phyloP scores from a whole-genome alignment of 2,888 invertebrate genomes.

The Brachyopa scutellaris region DNA sequence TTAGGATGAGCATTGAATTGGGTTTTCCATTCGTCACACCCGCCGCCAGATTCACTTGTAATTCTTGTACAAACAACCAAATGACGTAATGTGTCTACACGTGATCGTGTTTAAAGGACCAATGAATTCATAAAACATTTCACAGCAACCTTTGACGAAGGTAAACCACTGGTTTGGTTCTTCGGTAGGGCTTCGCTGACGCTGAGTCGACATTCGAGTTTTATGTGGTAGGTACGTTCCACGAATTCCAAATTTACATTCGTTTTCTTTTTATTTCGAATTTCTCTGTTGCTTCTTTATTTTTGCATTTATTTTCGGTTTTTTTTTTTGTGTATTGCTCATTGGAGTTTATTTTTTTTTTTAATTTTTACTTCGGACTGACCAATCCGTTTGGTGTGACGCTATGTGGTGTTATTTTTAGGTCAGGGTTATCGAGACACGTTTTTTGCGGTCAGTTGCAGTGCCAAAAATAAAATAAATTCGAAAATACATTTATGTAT shows the following conservation, averaged over 20 bases:
- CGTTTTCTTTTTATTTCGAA: not conserved
- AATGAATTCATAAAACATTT: not conserved
- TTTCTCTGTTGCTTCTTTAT: slow-evolving; percentile 6
- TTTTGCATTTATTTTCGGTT: slow-evolving; percentile 24
- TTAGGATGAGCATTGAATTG: slow-evolving; percentile 8
- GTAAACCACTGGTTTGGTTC: not conserved
- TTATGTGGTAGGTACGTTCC: not conserved
- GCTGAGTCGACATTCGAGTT: not conserved
- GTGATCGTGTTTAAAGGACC: not conserved
- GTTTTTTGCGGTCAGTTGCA: slow-evolving; percentile 67
- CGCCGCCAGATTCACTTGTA: not conserved
- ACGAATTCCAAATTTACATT: slow-evolving; percentile 23
- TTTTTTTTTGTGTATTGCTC: slow-evolving; percentile 19
- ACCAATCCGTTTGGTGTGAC: slow-evolving; percentile 13
- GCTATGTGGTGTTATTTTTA: slow-evolving; percentile 53
- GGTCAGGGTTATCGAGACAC: slow-evolving; percentile 67
- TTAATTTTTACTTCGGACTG: not conserved
- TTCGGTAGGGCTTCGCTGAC: not conserved
- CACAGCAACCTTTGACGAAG: slow-evolving; percentile 4
- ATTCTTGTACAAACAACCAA: too few relatives aligned
- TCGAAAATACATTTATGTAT: too few relatives aligned
- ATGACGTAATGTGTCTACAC: slow-evolving; percentile 22
- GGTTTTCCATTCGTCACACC: slow-evolving; percentile 25
- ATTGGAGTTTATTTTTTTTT: not conserved
- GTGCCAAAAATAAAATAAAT: slow-evolving; percentile 45